Evolutionary conservation across 2,113 vertebrate species (phyloP), one percentile per base, ranked within the genome.

Genomic region (Ochotona curzoniae): DNA sequence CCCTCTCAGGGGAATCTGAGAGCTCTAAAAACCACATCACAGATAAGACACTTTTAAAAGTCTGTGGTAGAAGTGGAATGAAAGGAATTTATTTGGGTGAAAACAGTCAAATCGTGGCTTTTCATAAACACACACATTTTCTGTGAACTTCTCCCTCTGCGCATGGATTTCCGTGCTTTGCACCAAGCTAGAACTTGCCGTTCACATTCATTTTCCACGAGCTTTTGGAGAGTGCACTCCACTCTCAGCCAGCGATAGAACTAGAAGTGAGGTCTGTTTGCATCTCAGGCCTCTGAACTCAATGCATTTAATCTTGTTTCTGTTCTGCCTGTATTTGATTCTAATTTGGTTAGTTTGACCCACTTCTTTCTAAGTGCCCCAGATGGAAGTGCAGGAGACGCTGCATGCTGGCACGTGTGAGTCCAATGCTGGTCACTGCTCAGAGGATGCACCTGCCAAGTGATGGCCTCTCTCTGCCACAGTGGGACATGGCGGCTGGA

Each of bases 371-470:
- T 11, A 28, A 61, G 18, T 18, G 12, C 32, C 38, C 4, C 1
- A 1, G 54, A 21, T 11, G 3, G 26, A 69, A 63, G 23, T 18
- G 14, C 86, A 10, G 0, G 7, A 7, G 1, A 0, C 1, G 12
- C 13, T 7, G 5, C 10, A 2, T 28, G 30, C 63, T 63, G 35
- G 17, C 5, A 1, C 0, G 7, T 2, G 4, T 15, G 47, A 60
- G 32, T 81, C 70, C 35, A 38, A 1, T 18, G 12, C 13, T 25
- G 35, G 8, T 17, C 8, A 11, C 35, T 14, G 15, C 5, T 18
- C 11, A 49, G 5, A 23, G 35, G 69, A 17, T 8, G 1, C 4
- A 44, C 60, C 28, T 17, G 2, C 38, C 64, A 7, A 78, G 25
- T 70, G 75, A 30, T 11, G 17, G 4, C 44, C 47, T 21, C 17